Percentiles rank a stretch among this genome's conserved stretches.
Evolutionary conservation across 2,113 vertebrate genomes (phyloP).

Genomic region (Notechis scutatus): DNA sequence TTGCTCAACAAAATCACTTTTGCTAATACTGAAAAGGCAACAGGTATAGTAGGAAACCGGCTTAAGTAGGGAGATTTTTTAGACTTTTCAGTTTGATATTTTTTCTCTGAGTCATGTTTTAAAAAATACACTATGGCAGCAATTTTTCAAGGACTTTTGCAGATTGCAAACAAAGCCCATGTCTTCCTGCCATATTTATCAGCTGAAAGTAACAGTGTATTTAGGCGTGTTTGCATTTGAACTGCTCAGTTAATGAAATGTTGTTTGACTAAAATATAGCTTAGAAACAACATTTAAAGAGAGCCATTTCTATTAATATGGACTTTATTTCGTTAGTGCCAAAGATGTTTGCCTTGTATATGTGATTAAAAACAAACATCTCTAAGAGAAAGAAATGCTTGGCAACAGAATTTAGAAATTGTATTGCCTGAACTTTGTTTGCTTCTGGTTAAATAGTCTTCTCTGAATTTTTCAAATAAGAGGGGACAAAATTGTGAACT

Average conservation of each 20-base stretch:
- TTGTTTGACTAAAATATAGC: constrained; percentile 54
- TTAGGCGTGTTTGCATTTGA: neutral
- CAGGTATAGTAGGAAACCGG: neutral
- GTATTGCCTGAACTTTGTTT: constrained; percentile 11
- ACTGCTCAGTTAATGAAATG: neutral
- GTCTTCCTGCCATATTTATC: neutral
- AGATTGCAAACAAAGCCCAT: neutral
- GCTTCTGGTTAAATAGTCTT: neutral
- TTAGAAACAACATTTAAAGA: constrained; percentile 52
- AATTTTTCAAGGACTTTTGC: neutral
- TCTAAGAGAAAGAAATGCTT: constrained; percentile 48
- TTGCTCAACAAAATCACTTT: neutral
- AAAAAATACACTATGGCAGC: neutral
- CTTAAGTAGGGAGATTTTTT: neutral
- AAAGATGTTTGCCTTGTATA: constrained; percentile 48
- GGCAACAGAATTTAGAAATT: constrained; percentile 47
- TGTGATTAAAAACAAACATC: constrained; percentile 37
- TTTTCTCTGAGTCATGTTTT: neutral
- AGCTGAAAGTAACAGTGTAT: neutral
- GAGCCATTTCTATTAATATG: constrained; percentile 39
- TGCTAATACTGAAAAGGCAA: neutral
- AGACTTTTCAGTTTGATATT: neutral
- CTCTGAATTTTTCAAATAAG: neutral
- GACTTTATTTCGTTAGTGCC: constrained; percentile 49
- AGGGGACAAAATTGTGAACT: neutral